Evolutionary conservation across 2,797 vertebrate species (phyloP).

Genomic region (Acrossocheilus fasciatus): DNA sequence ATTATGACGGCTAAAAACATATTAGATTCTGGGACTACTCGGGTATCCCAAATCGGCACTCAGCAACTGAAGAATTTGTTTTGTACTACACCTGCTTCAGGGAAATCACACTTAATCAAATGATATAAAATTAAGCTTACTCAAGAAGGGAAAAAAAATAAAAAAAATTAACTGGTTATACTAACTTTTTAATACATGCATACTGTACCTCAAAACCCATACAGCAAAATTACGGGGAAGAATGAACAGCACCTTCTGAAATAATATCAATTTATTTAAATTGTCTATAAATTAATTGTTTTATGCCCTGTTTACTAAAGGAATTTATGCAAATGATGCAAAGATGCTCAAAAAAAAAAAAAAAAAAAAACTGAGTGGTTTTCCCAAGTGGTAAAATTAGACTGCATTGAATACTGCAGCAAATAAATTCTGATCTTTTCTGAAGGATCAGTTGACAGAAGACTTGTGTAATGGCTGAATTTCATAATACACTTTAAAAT

Average conservation of each 20-base stretch:
- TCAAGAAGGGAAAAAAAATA: background rate
- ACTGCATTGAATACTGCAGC: background rate
- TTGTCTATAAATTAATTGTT: background rate
- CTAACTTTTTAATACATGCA: background rate
- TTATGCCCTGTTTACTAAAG: background rate
- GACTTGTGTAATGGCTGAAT: background rate
- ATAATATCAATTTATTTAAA: background rate
- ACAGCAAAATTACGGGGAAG: background rate
- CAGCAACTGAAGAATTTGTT: slow-evolving; percentile 1
- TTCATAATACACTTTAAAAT: background rate
- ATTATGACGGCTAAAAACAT: slow-evolving; percentile 1
- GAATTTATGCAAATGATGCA: background rate
- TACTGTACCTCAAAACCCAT: background rate
- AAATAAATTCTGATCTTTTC: background rate
- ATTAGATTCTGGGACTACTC: slow-evolving; percentile 16
- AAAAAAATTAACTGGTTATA: background rate
- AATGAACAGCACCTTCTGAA: background rate
- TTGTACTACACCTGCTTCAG: slow-evolving; percentile 17
- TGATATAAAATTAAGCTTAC: background rate
- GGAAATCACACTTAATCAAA: slow-evolving; percentile 23
- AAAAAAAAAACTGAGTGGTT: background rate
- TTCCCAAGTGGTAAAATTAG: background rate
- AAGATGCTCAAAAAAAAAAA: background rate
- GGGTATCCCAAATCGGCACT: background rate
- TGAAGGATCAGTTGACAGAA: background rate